Evolutionary conservation across 2,113 vertebrate species (phyloP), one percentile per base, ranked within the genome.

Genomic region (Hippocampus guttulatus): DNA sequence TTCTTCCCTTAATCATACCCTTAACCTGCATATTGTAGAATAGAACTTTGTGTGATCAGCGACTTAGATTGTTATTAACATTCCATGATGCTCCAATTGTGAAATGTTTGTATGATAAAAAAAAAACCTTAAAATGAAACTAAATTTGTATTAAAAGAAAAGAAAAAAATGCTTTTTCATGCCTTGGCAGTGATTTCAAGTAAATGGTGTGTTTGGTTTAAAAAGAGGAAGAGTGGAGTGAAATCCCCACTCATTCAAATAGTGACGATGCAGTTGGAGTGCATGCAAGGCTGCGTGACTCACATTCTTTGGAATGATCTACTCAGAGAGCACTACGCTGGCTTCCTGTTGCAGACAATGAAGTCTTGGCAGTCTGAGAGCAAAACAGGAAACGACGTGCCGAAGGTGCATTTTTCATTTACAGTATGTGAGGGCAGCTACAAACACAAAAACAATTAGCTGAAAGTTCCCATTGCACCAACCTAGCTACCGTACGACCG

Each of bases 341-440:
- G 76, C 80, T 91, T 91, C 87, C 84, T 85, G 74, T 74, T 57
- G 45, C 51, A 79, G 63, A 88, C 83, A 87, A 81, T 75, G 73
- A 69, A 15, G 43, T 71, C 67, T 80, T 27, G 1, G 67, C 7
- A 65, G 38, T 57, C 62, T 67, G 73, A 67, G 64, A 75, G 38
- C 68, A 84, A 80, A 87, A 87, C 84, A 88, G 88, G 84, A 90
- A 90, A 76, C 78, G 62, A 55, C 75, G 63, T 2, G 40, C 27
- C 18, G 71, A 10, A 62, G 71, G 74, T 58, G 61, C 64, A 77
- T 16, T 66, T 67, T 73, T 47, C 60, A 76, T 77, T 75, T 77
- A 18, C 16, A 45, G 47, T 20, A 78, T 33, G 25, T 66, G 38
- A 79, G 12, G 61, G 49, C n/a, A 66, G 68, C 74, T 67, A 64